Base-by-base conservation (phyloP, 2,797 vertebrate genomes). In the Lates japonicus region DNA sequence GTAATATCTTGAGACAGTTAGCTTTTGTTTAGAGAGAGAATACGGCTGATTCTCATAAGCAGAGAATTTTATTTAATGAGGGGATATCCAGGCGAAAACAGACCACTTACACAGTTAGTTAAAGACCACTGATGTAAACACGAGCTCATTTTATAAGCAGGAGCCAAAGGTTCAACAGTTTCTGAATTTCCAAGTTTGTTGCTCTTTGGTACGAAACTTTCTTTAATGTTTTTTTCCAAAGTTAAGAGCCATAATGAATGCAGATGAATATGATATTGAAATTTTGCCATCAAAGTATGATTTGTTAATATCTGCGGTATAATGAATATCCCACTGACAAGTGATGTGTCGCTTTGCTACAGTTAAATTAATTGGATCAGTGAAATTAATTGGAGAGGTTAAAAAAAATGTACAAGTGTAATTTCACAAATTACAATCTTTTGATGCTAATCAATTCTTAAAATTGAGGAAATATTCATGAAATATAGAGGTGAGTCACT, bases 41-140 rank as follows among this genome's bases (percentile, higher is more conserved):
- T 44, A 31, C 25, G 4, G 33, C 52, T 51, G n/a, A 66, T 73
- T 80, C 20, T 60, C 6, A 39, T 74, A 55, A 57, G 9, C 7
- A 52, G 68, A 73, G 41, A 66, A 70, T 79, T 74, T 13, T 49
- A 74, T 81, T 76, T 67, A 51, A 63, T 33, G 46, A 72, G 65
- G 14, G 12, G 3, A 44, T 59, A 70, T 72, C 14, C 17, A 44
- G 52, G 20, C 0, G 2, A 67, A 81, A 71, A 77, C 29, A 62
- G 19, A 59, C 17, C 37, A 31, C 46, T 76, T 60, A 39, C 49
- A 55, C 11, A 61, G 39, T 61, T 29, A 39, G 44, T 19, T 54
- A 67, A 70, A 57, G 35, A 37, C 33, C 5, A 52, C 1, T 55
- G 9, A 65, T 57, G 25, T 41, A 14, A 8, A 14, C 35, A 31